Evolutionary conservation across 2,113 vertebrate genomes (phyloP).

Genomic region (Oreamnos americanus): DNA sequence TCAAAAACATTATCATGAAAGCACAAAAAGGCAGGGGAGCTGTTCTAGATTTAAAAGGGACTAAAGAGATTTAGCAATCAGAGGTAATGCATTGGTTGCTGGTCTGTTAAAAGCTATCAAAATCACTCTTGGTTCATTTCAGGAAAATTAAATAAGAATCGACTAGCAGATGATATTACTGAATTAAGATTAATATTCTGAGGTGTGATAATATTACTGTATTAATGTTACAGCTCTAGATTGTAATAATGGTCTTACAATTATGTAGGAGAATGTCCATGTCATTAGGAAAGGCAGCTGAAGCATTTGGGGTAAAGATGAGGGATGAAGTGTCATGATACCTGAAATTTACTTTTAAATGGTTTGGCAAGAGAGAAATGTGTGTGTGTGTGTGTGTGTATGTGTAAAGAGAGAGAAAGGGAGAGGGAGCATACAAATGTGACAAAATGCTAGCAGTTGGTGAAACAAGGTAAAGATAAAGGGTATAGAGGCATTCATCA

Average conservation of each 20-base stretch:
- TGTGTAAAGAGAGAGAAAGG: not conserved
- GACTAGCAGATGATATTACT: not conserved
- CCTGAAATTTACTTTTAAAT: not conserved
- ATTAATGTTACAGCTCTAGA: not conserved
- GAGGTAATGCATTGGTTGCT: not conserved
- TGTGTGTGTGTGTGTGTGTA: not conserved
- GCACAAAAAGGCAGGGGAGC: not conserved
- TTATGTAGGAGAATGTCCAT: not conserved
- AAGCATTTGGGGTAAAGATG: not conserved
- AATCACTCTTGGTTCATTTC: not conserved
- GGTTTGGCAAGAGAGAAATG: not conserved
- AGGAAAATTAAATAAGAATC: not conserved
- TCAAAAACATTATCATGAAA: not conserved
- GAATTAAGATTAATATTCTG: not conserved
- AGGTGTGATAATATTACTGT: not conserved
- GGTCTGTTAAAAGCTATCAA: not conserved
- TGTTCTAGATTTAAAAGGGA: not conserved
- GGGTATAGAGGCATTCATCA: not conserved
- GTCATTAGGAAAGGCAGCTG: not conserved
- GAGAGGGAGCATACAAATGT: not conserved
- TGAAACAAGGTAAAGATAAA: not conserved
- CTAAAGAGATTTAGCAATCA: not conserved
- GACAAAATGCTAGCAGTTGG: not conserved
- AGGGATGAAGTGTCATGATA: not conserved
- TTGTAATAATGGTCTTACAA: not conserved